These are phyloP conservation scores for Clarias fuscus DNA, from an alignment of 2,797 vertebrate genomes.

Conservation along the genomic window DNA sequence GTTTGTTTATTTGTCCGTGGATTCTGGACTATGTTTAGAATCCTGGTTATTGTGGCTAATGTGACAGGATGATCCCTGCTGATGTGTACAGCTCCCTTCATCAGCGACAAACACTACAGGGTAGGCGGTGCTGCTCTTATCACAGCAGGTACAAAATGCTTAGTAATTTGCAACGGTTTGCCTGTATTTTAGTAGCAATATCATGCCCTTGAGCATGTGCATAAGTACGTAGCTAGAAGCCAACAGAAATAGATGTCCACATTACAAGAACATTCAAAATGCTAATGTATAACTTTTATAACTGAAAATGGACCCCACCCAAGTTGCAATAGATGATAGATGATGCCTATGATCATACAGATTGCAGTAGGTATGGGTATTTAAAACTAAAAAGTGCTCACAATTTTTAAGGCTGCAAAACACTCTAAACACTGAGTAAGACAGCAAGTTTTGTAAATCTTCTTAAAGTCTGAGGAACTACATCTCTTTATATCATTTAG, in stretches of 20 bases:
- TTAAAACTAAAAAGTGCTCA: not conserved
- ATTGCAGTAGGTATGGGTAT: not conserved
- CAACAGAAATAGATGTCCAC: constrained; percentile 18
- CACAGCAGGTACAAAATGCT: constrained; percentile 74
- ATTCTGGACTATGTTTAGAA: constrained; percentile 85
- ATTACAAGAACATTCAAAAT: constrained; percentile 12
- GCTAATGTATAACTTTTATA: not conserved
- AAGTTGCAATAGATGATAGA: not conserved
- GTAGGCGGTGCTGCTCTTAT: constrained; percentile 81
- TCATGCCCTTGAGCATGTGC: not conserved
- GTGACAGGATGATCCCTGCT: constrained; percentile 80
- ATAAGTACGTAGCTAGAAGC: constrained; percentile 3
- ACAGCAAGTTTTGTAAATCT: not conserved
- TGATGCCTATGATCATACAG: not conserved
- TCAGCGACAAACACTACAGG: constrained; percentile 77
- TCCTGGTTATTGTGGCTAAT: constrained; percentile 72
- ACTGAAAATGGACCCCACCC: constrained; percentile 17
- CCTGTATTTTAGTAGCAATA: not conserved
- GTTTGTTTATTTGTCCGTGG: constrained; percentile 80
- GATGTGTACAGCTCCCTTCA: constrained; percentile 82
- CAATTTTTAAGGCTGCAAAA: not conserved
- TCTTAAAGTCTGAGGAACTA: not conserved
- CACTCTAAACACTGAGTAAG: not conserved
- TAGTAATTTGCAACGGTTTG: not conserved
- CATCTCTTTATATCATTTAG: too few species aligned